A percentile compares a stretch with the other conserved stretches of the same genome.
phyloP scores from a whole-genome alignment of 2,888 invertebrate species.

The Icerya purchasi region DNA sequence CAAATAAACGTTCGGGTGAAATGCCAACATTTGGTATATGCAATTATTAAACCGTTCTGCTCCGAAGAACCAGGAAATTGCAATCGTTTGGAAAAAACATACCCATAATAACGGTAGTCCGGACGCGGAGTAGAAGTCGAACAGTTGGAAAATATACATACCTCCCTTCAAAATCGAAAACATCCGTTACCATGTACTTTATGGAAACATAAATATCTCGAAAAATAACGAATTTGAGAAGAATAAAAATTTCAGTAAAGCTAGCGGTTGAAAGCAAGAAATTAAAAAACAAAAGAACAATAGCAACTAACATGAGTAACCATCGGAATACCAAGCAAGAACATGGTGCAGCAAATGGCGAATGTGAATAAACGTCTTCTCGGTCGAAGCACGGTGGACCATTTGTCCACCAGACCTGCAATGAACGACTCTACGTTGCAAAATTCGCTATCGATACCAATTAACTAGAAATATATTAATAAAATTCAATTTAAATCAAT shows the following conservation, averaged over 20 bases:
- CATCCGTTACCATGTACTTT: background rate
- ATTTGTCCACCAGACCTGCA: conserved; percentile 35
- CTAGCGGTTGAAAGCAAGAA: too few species aligned
- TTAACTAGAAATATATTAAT: conserved; percentile 29
- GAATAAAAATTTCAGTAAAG: background rate
- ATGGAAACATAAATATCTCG: too few species aligned
- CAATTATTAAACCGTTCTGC: conserved; percentile 35
- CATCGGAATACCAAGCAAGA: conserved; percentile 37
- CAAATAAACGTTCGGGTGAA: conserved; percentile 32
- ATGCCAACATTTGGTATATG: conserved; percentile 40
- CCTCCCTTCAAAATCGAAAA: conserved; percentile 25
- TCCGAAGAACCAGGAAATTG: conserved; percentile 37
- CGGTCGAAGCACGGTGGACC: conserved; percentile 32
- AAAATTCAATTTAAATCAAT: too few species aligned
- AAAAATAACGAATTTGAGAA: background rate
- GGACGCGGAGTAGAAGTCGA: conserved; percentile 35
- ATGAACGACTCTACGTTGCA: conserved; percentile 41
- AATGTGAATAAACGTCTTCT: conserved; percentile 43
- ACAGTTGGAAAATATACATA: conserved; percentile 28
- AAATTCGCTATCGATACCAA: conserved; percentile 54
- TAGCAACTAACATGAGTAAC: conserved; percentile 33
- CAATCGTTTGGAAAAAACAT: conserved; percentile 37
- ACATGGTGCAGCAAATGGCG: conserved; percentile 34
- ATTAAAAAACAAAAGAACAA: background rate
- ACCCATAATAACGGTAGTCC: conserved; percentile 38